Evolutionary conservation across 2,113 vertebrate genomes (phyloP).

Genomic region (Larimichthys crocea): DNA sequence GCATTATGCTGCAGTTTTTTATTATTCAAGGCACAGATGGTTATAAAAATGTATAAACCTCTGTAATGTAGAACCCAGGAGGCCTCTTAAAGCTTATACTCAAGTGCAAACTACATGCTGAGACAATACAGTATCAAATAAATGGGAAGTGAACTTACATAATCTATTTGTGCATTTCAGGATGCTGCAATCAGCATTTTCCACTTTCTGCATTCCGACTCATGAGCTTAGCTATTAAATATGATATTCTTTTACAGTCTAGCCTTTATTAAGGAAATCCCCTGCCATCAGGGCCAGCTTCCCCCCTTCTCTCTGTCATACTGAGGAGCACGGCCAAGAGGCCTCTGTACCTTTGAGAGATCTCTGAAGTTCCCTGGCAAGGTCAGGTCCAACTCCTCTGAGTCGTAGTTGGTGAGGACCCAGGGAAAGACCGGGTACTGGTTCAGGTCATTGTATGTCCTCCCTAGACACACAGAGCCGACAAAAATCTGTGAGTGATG

Average conservation of each 20-base stretch:
- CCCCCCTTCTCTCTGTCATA: conserved; percentile 15
- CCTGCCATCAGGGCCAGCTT: conserved; percentile 32
- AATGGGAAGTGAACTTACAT: conserved; percentile 6
- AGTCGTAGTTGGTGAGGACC: conserved; percentile 98
- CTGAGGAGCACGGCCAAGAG: conserved; percentile 46
- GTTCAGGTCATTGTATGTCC: conserved; percentile 97
- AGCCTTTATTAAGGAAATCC: conserved; percentile 57
- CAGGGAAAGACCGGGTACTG: conserved; percentile 98
- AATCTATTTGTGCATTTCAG: conserved; percentile 25
- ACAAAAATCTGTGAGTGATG: conserved; percentile 73
- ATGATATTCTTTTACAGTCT: conserved; percentile 58
- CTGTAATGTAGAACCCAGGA: conserved; percentile 23
- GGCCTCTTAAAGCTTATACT: background rate
- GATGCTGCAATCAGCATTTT: conserved; percentile 48
- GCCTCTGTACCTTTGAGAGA: conserved; percentile 93
- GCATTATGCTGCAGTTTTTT: background rate
- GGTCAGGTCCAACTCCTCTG: conserved; percentile 95
- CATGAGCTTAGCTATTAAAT: conserved; percentile 43
- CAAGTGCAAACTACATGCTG: conserved; percentile 30
- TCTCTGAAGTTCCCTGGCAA: conserved; percentile 98
- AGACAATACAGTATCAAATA: conserved; percentile 24
- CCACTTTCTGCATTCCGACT: conserved; percentile 21
- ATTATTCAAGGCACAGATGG: background rate
- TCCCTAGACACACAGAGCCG: conserved; percentile 85
- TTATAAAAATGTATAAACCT: conserved; percentile 9